Percentiles rank a stretch among this genome's conserved stretches.
Conservation (phyloP, 2,113 vertebrate genomes). For the Seriola rivoliana region DNA sequence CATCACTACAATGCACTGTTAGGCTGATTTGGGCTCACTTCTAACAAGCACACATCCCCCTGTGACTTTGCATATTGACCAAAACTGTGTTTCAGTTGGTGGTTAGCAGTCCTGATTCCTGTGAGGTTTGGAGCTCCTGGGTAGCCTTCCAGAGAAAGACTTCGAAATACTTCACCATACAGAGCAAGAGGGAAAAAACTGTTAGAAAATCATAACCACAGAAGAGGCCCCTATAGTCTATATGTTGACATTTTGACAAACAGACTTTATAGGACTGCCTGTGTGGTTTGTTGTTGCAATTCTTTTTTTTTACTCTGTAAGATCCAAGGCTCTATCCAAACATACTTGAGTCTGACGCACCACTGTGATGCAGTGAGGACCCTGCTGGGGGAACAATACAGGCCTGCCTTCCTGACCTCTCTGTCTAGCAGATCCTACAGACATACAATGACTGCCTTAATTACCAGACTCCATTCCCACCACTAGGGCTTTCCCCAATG, state of each 20-base stretch:
- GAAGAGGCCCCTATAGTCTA: slow-evolving; percentile 53
- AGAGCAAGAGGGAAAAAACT: slow-evolving; percentile 15
- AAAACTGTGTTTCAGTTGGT: slow-evolving; percentile 39
- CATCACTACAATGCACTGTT: neutral
- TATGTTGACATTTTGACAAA: slow-evolving; percentile 60
- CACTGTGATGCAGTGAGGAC: slow-evolving; percentile 72
- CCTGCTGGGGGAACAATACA: slow-evolving; percentile 80
- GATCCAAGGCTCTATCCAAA: slow-evolving; percentile 65
- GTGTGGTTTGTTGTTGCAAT: slow-evolving; percentile 64
- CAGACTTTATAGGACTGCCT: slow-evolving; percentile 40
- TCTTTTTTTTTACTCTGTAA: slow-evolving; percentile 43
- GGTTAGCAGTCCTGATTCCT: slow-evolving; percentile 38
- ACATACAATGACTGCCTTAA: slow-evolving; percentile 85
- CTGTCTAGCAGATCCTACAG: slow-evolving; percentile 81
- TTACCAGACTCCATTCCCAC: slow-evolving; percentile 84
- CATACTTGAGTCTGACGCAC: slow-evolving; percentile 65
- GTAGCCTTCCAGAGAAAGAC: slow-evolving; percentile 35
- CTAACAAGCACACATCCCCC: slow-evolving; percentile 7
- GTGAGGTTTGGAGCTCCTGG: slow-evolving; percentile 2
- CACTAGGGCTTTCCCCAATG: slow-evolving; percentile 81
- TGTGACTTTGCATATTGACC: slow-evolving; percentile 29
- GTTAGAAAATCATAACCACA: slow-evolving; percentile 45
- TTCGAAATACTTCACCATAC: slow-evolving; percentile 35
- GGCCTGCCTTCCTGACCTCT: slow-evolving; percentile 84
- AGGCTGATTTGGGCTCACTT: slow-evolving; percentile 5